These are phyloP conservation scores for Cheilosia vernalis DNA, from an alignment of 2,888 invertebrate genomes.

Conservation along the genomic window DNA sequence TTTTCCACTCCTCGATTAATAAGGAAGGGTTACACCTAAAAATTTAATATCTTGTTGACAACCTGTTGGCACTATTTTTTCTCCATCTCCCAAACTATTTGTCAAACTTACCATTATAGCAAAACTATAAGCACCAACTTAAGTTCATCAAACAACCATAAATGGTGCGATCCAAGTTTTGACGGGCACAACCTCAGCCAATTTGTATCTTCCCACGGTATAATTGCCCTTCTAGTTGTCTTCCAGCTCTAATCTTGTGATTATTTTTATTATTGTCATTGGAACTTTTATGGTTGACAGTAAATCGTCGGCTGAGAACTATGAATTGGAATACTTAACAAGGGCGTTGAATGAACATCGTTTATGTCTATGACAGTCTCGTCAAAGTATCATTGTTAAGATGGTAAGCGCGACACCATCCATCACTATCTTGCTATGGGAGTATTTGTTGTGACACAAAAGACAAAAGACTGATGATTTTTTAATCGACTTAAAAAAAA, in stretches of 20 bases:
- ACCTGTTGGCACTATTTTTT: no score
- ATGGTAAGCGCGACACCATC: neutral
- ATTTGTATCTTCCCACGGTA: conserved; percentile 24
- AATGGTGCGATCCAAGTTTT: conserved; percentile 17
- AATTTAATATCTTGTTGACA: no score
- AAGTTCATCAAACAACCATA: neutral
- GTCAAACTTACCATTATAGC: no score
- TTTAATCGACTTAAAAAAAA: no score
- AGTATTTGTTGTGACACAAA: no score
- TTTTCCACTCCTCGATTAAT: no score
- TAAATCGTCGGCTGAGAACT: neutral
- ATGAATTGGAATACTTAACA: conserved; percentile 6
- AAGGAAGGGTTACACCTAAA: no score
- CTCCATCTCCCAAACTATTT: no score
- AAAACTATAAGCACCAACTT: neutral
- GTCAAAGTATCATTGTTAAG: no score
- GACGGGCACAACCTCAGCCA: neutral
- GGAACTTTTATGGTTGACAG: neutral
- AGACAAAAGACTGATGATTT: no score
- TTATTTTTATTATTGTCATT: neutral
- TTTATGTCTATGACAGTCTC: neutral
- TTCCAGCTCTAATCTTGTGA: neutral
- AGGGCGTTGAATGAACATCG: neutral
- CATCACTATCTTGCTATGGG: neutral
- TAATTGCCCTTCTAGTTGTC: neutral